phyloP scores from a whole-genome alignment of 2,113 vertebrate species.

The Phoenicopterus ruber region DNA sequence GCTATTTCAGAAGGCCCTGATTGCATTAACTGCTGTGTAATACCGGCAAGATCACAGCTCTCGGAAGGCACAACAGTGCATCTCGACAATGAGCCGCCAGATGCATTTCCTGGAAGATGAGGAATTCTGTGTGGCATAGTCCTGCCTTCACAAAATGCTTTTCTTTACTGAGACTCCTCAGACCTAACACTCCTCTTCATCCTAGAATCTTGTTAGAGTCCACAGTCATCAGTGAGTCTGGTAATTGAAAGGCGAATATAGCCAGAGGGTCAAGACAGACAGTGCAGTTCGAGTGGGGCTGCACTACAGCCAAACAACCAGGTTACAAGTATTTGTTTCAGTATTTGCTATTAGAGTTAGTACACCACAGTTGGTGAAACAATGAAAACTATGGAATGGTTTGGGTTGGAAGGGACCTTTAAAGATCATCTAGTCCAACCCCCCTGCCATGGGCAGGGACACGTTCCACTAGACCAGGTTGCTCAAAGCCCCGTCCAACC shows the following conservation, averaged over 20 bases:
- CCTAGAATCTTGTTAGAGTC: background rate
- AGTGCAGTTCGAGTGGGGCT: background rate
- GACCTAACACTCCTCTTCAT: background rate
- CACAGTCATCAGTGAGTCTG: background rate
- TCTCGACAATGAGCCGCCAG: background rate
- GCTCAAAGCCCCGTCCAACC: no score
- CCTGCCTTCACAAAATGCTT: background rate
- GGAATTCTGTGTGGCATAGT: background rate
- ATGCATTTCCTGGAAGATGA: background rate
- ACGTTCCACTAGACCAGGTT: no score
- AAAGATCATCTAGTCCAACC: no score
- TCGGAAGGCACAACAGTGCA: background rate
- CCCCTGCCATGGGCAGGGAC: no score
- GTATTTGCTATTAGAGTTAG: background rate
- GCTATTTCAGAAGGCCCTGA: background rate
- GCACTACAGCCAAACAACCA: background rate
- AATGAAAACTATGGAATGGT: conserved; percentile 1
- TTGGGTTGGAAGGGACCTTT: no score
- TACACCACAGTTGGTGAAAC: background rate
- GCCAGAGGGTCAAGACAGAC: background rate
- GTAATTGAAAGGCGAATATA: background rate
- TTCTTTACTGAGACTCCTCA: background rate
- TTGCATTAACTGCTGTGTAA: background rate
- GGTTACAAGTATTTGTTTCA: conserved; percentile 10
- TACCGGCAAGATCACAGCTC: background rate